Base-by-base conservation (phyloP, 2,797 vertebrate species). In the Vultur gryphus region DNA sequence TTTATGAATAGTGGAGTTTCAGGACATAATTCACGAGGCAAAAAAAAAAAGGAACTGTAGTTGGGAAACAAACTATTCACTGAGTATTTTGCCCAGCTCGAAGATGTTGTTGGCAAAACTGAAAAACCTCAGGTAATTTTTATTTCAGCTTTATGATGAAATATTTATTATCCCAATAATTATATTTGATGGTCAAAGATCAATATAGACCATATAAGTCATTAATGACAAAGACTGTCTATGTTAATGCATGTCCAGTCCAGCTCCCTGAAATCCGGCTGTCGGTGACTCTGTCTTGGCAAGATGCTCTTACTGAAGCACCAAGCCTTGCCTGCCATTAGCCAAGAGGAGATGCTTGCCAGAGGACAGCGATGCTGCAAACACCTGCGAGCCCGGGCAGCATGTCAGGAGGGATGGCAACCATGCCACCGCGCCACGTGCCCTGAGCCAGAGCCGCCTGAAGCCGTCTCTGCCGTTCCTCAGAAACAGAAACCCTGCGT, bases 371-470 rank as follows among this genome's bases (percentile, higher is more conserved):
- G 21, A 7, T 25, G 58, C 67, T 55, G 49, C 17, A 13, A 24
- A 28, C 26, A 16, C 7, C 62, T 8, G 19, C 1, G 4, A 57
- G 78, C 37, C 41, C 2, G 1, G 35, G 48, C 51, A 73, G 64
- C 65, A 16, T 0, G 0, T 37, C 4, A 1, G 55, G 43, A 82
- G 11, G 16, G 52, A 49, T 37, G 51, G 19, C 69, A 29, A 3
- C 16, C 17, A 5, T 20, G 54, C 10, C 52, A 10, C 58, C 0
- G 0, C 0, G 3, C 70, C 65, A 11, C 1, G 0, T 55, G 69
- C 55, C 54, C 58, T 7, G 33, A 44, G 44, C 43, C 15, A 10
- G 41, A 35, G 64, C 57, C 3, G 1, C 1, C 0, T 13, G 51
- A 44, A 69, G 37, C 39, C 5, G 0, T 4, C 43, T 11, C 61